Evolutionary conservation across 2,113 vertebrate species (phyloP).

Genomic region (Oreochromis aureus): DNA sequence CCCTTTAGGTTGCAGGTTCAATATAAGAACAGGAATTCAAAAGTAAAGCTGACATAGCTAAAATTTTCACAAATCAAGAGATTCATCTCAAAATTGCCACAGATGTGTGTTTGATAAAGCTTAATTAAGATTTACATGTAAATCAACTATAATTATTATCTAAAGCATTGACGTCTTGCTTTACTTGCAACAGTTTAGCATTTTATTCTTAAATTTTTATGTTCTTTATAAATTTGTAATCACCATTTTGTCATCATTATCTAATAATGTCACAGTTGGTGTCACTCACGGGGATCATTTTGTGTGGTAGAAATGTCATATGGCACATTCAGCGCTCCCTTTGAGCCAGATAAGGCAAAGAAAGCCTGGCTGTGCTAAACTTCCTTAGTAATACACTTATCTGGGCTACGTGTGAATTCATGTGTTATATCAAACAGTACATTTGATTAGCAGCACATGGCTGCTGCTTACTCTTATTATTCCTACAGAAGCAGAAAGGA

Average conservation of each 20-base stretch:
- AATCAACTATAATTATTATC: not conserved
- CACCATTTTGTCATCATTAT: not conserved
- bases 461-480: not conserved
- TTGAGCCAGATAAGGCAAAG: not conserved
- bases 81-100: not conserved
- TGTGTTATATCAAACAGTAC: not conserved
- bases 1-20: not conserved
- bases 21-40: not conserved
- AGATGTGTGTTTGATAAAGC: not conserved
- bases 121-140: not conserved
- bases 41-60: not conserved
- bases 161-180: fast-evolving
- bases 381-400: not conserved
- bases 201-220: fast-evolving
- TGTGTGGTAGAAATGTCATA: not conserved
- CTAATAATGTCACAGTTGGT: not conserved
- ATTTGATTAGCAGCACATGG: not conserved
- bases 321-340: not conserved
- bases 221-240: not conserved
- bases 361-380: not conserved
- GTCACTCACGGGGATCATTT: not conserved
- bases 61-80: not conserved
- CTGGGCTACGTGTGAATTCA: not conserved
- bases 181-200: not conserved
- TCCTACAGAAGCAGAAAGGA: not conserved